Conservation (phyloP, 2,797 vertebrate genomes). For the Thripadectes ignobilis region DNA sequence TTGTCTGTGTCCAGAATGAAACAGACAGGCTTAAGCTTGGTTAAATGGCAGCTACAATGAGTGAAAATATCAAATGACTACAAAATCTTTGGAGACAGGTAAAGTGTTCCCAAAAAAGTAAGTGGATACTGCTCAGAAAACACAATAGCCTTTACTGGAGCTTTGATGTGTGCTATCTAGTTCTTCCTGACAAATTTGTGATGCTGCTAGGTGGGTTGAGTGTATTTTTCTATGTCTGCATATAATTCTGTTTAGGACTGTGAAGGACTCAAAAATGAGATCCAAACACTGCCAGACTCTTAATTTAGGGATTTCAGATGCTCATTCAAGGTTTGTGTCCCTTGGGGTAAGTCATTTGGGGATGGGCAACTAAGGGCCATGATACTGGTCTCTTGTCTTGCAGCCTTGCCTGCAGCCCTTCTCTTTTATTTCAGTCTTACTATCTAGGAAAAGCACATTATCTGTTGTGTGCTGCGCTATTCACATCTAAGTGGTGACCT, state of each 20-base stretch:
- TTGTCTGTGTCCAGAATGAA: not conserved
- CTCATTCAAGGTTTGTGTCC: not conserved
- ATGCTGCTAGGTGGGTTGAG: not conserved
- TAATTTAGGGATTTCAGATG: not conserved
- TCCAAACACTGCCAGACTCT: not conserved
- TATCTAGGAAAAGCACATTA: not conserved
- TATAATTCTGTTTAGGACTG: not conserved
- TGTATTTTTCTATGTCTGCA: fast-evolving
- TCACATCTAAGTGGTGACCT: slow-evolving; percentile 14
- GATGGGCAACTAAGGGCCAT: not conserved
- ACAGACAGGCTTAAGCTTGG: not conserved
- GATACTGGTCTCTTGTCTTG: not conserved
- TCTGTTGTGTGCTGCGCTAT: not conserved
- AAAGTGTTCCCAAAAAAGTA: not conserved
- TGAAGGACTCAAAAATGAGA: not conserved
- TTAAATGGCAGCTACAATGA: not conserved
- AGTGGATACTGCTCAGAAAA: not conserved
- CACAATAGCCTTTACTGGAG: not conserved
- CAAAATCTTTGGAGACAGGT: not conserved
- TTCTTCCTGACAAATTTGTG: not conserved
- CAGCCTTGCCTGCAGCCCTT: not conserved
- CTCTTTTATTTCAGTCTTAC: not conserved
- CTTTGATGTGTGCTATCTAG: not conserved
- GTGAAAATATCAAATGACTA: not conserved
- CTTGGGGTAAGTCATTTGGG: not conserved